phyloP scores from a whole-genome alignment of 2,888 invertebrate species.

The Cecidostiba fungosa region DNA sequence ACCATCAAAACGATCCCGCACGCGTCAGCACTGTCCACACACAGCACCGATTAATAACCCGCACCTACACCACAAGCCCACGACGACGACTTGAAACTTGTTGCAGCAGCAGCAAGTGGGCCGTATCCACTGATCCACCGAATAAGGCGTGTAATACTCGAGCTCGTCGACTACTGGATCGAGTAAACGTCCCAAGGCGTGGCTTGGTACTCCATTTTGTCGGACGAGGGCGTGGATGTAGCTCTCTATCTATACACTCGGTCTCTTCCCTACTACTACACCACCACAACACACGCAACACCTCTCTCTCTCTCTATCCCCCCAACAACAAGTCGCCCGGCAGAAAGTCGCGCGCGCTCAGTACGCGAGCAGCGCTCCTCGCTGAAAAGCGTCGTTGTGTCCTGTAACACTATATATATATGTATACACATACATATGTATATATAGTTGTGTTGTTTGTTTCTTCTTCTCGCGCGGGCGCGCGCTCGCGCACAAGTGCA shows the following conservation, averaged over 20 bases:
- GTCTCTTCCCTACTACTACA: not conserved
- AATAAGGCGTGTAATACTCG: not conserved
- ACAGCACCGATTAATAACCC: not conserved
- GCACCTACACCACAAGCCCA: not conserved
- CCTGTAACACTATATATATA: too few species aligned
- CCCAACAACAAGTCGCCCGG: constrained; percentile 11
- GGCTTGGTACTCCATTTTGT: constrained; percentile 10
- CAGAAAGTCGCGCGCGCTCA: not conserved
- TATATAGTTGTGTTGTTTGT: not conserved
- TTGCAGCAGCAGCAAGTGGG: not conserved
- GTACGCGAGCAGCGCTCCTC: constrained; percentile 12
- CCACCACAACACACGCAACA: not conserved
- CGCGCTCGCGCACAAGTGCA: not conserved
- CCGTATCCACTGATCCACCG: not conserved
- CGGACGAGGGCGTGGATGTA: not conserved
- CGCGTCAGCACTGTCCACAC: too few species aligned
- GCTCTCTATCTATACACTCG: not conserved
- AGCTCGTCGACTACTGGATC: constrained; percentile 2
- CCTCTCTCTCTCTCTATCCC: not conserved
- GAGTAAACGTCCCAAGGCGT: not conserved
- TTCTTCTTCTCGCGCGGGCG: not conserved
- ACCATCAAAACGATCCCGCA: too few species aligned
- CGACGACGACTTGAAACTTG: not conserved
- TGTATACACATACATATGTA: too few species aligned
- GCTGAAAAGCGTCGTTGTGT: not conserved